These are phyloP conservation scores for Spisula solida DNA, from an alignment of 2,888 invertebrate genomes.

Conservation along the genomic window DNA sequence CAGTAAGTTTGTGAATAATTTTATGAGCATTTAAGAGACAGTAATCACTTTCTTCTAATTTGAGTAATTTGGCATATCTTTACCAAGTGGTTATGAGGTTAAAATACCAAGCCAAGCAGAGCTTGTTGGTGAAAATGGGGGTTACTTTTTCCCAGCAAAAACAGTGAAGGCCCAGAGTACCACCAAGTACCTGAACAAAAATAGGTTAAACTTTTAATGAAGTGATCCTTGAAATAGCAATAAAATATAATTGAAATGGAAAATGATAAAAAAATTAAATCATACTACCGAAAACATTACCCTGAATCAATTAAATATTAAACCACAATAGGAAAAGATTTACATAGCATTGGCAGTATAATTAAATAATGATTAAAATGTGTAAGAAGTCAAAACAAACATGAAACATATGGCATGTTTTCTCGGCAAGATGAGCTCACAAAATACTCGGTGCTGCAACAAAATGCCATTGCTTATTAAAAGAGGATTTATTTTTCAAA, in stretches of 20 bases:
- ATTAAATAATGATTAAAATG: conserved; percentile 9
- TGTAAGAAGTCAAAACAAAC: not conserved
- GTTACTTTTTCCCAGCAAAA: no score
- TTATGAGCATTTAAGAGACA: not conserved
- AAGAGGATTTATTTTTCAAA: conserved; percentile 12
- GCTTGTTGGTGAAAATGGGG: no score
- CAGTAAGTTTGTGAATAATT: not conserved
- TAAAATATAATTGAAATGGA: not conserved
- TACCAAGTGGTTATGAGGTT: no score
- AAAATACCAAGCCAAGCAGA: no score
- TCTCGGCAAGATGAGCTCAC: not conserved
- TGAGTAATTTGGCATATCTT: not conserved
- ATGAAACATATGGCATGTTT: conserved; percentile 7
- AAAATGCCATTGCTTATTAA: conserved; percentile 5
- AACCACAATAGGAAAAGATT: not conserved
- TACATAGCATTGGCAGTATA: not conserved
- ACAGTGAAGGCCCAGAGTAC: no score
- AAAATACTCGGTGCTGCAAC: not conserved
- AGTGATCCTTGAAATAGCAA: not conserved
- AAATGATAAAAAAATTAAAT: not conserved
- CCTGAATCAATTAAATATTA: not conserved
- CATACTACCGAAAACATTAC: not conserved
- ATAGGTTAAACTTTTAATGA: not conserved
- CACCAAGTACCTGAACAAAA: no score
- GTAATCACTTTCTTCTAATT: not conserved